phyloP scores from a whole-genome alignment of 2,113 vertebrate species.

The Taxidea taxus region DNA sequence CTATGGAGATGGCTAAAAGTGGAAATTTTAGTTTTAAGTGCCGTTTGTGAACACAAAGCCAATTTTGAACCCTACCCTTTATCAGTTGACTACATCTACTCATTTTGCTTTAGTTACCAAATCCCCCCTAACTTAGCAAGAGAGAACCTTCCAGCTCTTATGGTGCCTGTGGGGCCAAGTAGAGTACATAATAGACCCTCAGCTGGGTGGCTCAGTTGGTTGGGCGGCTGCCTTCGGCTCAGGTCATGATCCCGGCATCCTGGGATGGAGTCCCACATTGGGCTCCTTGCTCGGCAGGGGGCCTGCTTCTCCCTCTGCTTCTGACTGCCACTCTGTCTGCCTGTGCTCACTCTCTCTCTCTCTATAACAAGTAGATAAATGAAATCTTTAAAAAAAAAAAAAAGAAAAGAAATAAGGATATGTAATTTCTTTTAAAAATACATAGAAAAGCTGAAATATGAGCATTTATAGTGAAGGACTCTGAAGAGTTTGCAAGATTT shows the following conservation, averaged over 20 bases:
- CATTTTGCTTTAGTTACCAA: not conserved
- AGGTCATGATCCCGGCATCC: too few species aligned
- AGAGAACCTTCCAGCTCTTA: not conserved
- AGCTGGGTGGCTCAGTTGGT: too few species aligned
- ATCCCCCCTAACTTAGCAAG: not conserved
- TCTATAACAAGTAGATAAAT: too few species aligned
- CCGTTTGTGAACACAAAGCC: not conserved
- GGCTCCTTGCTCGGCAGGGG: too few species aligned
- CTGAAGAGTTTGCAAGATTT: not conserved
- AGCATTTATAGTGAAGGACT: not conserved
- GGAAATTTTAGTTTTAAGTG: not conserved
- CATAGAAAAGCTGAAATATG: not conserved
- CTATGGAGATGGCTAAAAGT: not conserved
- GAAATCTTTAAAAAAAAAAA: too few species aligned
- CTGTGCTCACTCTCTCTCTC: too few species aligned
- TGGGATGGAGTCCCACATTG: too few species aligned
- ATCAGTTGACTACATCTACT: not conserved
- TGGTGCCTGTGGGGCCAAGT: accelerated
- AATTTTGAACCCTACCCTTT: not conserved
- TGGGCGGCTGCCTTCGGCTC: too few species aligned
- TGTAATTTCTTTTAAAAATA: not conserved
- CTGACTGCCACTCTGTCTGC: too few species aligned
- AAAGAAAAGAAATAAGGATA: not conserved
- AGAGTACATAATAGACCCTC: not conserved
- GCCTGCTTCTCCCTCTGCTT: too few species aligned